phyloP scores from a whole-genome alignment of 2,888 invertebrate species.

The Ernsta delagoae region DNA sequence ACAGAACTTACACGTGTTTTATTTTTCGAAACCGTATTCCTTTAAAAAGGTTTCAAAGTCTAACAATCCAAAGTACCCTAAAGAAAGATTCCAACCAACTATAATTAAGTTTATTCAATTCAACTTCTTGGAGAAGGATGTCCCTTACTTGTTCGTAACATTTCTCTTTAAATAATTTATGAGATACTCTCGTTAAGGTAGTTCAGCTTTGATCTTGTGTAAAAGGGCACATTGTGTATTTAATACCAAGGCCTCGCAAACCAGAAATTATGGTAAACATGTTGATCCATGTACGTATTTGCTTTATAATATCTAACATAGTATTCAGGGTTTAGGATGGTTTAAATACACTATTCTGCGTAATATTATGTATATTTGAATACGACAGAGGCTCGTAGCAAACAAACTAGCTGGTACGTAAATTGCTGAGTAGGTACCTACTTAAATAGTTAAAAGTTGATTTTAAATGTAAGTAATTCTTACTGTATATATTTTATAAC shows the following conservation, averaged over 20 bases:
- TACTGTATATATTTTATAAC: too few relatives aligned
- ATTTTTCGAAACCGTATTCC: too few relatives aligned
- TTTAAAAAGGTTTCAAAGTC: too few relatives aligned
- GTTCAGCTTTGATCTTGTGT: neutral
- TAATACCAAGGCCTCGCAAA: neutral
- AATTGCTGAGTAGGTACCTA: too few relatives aligned
- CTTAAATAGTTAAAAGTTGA: too few relatives aligned
- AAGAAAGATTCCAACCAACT: too few relatives aligned
- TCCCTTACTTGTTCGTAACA: neutral
- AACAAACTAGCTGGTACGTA: too few relatives aligned
- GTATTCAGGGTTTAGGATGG: neutral
- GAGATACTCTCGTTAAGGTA: neutral
- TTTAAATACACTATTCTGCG: neutral
- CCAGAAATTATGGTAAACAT: constrained; percentile 27
- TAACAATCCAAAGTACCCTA: too few relatives aligned
- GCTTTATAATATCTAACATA: constrained; percentile 15
- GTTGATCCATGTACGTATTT: constrained; percentile 1
- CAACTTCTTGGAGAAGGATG: neutral
- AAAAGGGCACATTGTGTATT: neutral
- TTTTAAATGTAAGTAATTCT: too few relatives aligned
- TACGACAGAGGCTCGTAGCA: too few relatives aligned
- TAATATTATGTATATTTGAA: neutral
- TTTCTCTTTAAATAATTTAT: neutral
- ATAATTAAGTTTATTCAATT: neutral
- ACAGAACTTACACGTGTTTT: too few relatives aligned